Percentiles rank a stretch among this genome's conserved stretches.
Evolutionary conservation across 2,888 invertebrate species (phyloP).

Genomic region (Deladenus siricidicola): DNA sequence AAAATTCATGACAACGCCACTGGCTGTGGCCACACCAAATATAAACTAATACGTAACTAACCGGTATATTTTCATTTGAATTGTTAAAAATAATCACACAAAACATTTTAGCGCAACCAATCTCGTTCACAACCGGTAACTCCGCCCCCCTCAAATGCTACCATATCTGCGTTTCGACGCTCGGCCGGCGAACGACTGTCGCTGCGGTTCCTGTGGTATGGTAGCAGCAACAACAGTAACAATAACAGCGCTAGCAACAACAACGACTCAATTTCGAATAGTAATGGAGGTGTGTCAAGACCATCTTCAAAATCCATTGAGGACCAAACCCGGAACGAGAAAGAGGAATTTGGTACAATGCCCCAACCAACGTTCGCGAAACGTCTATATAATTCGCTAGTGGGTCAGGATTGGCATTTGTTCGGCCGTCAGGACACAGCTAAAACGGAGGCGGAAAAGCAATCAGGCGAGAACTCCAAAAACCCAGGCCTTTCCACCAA

Average conservation of each 20-base stretch:
- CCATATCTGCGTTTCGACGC: neutral
- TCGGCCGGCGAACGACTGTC: slow-evolving; percentile 6
- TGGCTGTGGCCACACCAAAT: too few relatives aligned
- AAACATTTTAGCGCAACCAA: neutral
- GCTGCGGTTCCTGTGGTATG: slow-evolving; percentile 1
- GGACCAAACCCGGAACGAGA: neutral
- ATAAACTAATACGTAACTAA: too few relatives aligned
- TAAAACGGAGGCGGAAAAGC: neutral
- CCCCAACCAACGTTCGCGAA: neutral
- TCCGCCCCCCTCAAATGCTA: neutral
- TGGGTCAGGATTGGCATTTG: neutral
- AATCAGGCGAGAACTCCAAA: too few relatives aligned
- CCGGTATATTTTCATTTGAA: too few relatives aligned
- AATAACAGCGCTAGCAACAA: too few relatives aligned
- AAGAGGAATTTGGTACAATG: neutral
- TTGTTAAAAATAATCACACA: too few relatives aligned
- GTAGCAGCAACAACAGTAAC: neutral
- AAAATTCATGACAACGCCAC: too few relatives aligned
- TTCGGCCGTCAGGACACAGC: neutral
- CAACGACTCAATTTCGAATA: too few relatives aligned
- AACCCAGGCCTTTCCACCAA: neutral
- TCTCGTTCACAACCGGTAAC: neutral
- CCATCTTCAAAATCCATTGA: too few relatives aligned
- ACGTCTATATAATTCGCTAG: neutral
- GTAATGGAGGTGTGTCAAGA: too few relatives aligned